Evolutionary conservation across 37 sponge, comb jelly and placozoan genomes (phyloP).

Genomic region (Cliona cf. orientalis): DNA sequence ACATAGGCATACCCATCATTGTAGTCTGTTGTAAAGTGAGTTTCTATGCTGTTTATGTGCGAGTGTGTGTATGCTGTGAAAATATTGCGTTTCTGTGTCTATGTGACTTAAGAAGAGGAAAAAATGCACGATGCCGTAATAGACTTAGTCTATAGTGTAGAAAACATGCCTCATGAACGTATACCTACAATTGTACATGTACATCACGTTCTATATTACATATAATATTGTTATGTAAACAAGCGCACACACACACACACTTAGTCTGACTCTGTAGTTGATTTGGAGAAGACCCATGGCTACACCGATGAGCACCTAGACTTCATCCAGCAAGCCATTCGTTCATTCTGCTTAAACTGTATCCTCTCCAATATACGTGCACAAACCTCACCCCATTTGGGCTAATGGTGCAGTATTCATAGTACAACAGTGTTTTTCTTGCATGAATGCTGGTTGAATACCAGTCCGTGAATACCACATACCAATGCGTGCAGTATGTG

Average conservation of each 20-base stretch:
- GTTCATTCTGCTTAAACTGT: slow-evolving; percentile 96
- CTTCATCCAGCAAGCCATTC: slow-evolving; percentile 94
- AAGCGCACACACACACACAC: slow-evolving; percentile 10
- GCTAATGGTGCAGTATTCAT: background rate
- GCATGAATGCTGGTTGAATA: background rate
- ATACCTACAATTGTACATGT: background rate
- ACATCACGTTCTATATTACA: background rate
- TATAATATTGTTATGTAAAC: too few species aligned
- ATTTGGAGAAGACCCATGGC: slow-evolving; percentile 91
- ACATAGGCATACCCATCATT: slow-evolving; percentile 92
- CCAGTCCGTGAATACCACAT: background rate
- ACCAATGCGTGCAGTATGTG: background rate
- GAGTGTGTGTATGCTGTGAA: slow-evolving; percentile 28
- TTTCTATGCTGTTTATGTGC: slow-evolving; percentile 13
- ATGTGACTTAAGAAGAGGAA: too few species aligned
- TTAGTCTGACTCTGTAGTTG: slow-evolving; percentile 46
- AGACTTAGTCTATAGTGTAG: background rate
- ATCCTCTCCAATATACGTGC: too few species aligned
- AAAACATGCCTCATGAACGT: background rate
- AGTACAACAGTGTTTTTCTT: background rate
- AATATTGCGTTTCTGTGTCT: slow-evolving; percentile 27
- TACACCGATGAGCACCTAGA: slow-evolving; percentile 96
- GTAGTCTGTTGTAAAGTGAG: slow-evolving; percentile 94
- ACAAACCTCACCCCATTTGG: too few species aligned
- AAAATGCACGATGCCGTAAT: background rate